A percentile compares a stretch with the other conserved stretches of the same genome.
These are phyloP conservation scores for Tiliqua scincoides DNA, from an alignment of 2,113 vertebrate species.

Conservation along the genomic window DNA sequence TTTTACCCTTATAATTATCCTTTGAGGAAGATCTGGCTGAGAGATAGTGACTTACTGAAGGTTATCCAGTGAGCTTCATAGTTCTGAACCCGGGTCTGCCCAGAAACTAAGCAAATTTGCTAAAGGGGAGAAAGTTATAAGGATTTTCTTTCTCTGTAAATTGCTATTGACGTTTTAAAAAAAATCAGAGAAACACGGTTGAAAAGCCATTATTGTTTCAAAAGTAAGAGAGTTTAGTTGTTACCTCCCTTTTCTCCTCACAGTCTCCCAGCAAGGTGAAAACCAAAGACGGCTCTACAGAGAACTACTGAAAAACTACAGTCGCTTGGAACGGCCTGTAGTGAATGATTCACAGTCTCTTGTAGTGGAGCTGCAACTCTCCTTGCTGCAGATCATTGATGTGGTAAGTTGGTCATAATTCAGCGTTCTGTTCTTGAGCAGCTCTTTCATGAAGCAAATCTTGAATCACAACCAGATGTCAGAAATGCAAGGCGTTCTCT, in stretches of 20 bases:
- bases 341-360: conserved; percentile 86
- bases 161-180: not conserved
- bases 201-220: not conserved
- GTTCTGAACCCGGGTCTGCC: not conserved
- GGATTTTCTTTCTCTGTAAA: not conserved
- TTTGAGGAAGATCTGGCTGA: no score
- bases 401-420: conserved; percentile 79
- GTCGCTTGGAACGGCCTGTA: conserved; percentile 85
- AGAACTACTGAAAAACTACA: conserved; percentile 88
- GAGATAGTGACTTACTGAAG: not conserved
- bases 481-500: not conserved
- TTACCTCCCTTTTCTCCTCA: not conserved
- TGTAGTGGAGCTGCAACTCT: conserved; percentile 85
- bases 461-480: not conserved
- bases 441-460: not conserved
- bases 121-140: not conserved
- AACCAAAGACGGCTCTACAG: conserved; percentile 87
- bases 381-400: conserved; percentile 90
- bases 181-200: not conserved
- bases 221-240: not conserved
- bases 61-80: not conserved
- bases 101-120: not conserved
- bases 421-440: not conserved
- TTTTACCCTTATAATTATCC: not conserved
- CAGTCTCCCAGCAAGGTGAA: conserved; percentile 83